These are phyloP conservation scores for Drosophila chauvacae DNA, from an alignment of 1,140 invertebrate genomes.

Conservation along the genomic window DNA sequence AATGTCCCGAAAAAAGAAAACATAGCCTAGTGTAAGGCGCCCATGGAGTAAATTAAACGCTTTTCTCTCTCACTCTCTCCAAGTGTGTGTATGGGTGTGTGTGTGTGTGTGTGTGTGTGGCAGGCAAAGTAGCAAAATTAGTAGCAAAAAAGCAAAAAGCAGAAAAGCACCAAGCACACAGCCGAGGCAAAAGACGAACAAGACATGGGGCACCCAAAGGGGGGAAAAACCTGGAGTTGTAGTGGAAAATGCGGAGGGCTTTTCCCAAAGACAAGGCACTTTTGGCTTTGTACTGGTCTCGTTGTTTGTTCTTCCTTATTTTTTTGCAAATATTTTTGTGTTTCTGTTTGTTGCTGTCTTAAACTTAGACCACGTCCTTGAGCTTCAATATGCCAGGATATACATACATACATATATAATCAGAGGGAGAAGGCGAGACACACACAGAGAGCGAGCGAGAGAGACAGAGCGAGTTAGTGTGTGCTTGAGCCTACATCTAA, in stretches of 20 bases:
- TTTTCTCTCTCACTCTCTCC: constrained; percentile 6
- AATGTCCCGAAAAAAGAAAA: constrained; percentile 20
- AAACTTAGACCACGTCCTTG: constrained; percentile 69
- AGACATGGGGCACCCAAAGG: constrained; percentile 13
- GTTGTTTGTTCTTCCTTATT: constrained; percentile 18
- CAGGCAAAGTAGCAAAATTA: constrained; percentile 68
- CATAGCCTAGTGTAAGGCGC: constrained; percentile 60
- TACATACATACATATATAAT: constrained; percentile 7
- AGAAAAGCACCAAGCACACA: constrained; percentile 7
- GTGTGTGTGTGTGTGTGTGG: background rate
- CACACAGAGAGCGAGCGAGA: background rate
- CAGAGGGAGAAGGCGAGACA: background rate
- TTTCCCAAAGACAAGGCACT: constrained; percentile 38
- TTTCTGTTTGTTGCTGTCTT: constrained; percentile 46
- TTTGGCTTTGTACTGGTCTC: constrained; percentile 38
- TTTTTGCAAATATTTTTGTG: constrained; percentile 24
- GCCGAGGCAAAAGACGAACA: constrained; percentile 38
- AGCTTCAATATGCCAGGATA: constrained; percentile 62
- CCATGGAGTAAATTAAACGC: constrained; percentile 61
- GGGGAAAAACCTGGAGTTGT: constrained; percentile 12
- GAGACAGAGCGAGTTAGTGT: constrained; percentile 7
- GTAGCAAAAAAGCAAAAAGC: constrained; percentile 55
- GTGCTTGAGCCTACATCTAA: constrained; percentile 35
- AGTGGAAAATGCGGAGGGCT: constrained; percentile 4
- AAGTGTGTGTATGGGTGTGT: background rate